These are phyloP conservation scores for Tupaia chinensis DNA, from an alignment of 2,113 vertebrate species.

Conservation along the genomic window DNA sequence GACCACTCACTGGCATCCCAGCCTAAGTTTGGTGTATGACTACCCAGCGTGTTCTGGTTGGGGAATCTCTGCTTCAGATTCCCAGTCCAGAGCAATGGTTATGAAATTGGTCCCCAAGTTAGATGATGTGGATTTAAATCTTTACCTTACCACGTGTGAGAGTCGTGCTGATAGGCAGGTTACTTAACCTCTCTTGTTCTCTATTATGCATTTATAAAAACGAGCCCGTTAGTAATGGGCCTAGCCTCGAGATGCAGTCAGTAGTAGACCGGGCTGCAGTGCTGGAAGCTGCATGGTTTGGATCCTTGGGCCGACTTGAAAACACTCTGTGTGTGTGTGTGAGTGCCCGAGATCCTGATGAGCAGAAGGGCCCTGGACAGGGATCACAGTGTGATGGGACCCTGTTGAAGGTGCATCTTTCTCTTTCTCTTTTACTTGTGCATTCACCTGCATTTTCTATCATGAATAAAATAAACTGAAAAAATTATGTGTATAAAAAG, in stretches of 20 bases:
- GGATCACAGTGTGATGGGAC: too few relatives aligned
- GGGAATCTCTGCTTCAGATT: background rate
- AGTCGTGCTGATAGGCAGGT: accelerated
- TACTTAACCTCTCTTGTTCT: background rate
- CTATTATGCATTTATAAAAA: background rate
- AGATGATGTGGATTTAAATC: background rate
- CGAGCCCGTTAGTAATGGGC: background rate
- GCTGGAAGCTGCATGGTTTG: too few relatives aligned
- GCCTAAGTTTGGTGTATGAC: background rate
- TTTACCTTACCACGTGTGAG: background rate
- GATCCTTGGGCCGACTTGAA: too few relatives aligned
- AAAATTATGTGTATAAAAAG: background rate
- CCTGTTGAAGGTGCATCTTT: too few relatives aligned
- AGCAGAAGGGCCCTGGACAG: too few relatives aligned
- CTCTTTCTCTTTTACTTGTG: too few relatives aligned
- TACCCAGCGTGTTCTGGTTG: accelerated
- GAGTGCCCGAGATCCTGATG: too few relatives aligned
- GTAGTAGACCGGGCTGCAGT: too few relatives aligned
- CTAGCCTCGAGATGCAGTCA: too few relatives aligned
- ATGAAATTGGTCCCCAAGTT: background rate
- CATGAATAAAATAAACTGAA: too few relatives aligned
- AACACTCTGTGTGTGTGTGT: too few relatives aligned
- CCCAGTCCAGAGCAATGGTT: background rate
- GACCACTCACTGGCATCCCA: background rate
- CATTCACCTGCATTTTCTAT: too few relatives aligned